Conservation (phyloP, 2,113 vertebrate species). For the Entelurus aequoreus region DNA sequence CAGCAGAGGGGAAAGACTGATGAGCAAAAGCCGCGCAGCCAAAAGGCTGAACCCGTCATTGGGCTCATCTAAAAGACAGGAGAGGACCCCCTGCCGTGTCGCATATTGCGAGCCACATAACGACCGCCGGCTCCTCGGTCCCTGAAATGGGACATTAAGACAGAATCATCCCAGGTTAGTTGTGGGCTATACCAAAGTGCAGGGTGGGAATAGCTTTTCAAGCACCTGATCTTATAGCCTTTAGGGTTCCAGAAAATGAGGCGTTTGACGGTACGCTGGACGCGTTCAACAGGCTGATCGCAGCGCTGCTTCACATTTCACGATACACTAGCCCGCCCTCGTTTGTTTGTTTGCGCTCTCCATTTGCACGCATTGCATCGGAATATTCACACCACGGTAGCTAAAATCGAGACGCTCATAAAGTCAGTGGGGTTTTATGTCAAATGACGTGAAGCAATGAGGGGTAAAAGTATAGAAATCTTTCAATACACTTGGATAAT, state of each 20-base stretch:
- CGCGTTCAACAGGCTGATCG: slow-evolving; percentile 34
- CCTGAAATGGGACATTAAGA: slow-evolving; percentile 76
- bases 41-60: slow-evolving; percentile 62
- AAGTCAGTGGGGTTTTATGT: not conserved
- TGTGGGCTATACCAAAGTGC: slow-evolving; percentile 61
- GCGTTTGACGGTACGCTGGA: slow-evolving; percentile 62
- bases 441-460: not conserved
- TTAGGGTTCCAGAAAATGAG: slow-evolving; percentile 67
- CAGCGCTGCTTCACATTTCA: slow-evolving; percentile 23
- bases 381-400: not conserved
- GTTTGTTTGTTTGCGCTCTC: not conserved
- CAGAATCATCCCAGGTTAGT: slow-evolving; percentile 76
- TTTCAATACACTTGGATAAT: slow-evolving; percentile 1
- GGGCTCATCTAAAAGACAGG: slow-evolving; percentile 59
- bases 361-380: not conserved
- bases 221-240: slow-evolving; percentile 66
- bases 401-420: not conserved
- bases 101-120: slow-evolving; percentile 58
- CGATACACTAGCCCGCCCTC: slow-evolving; percentile 3
- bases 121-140: slow-evolving; percentile 64
- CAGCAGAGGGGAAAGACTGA: slow-evolving; percentile 56
- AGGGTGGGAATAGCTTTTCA: slow-evolving; percentile 64
- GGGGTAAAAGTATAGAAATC: slow-evolving; percentile 2
- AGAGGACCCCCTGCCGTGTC: slow-evolving; percentile 52
- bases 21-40: slow-evolving; percentile 61